Base-by-base conservation (phyloP, 2,888 invertebrate species). In the Baccha elongata region DNA sequence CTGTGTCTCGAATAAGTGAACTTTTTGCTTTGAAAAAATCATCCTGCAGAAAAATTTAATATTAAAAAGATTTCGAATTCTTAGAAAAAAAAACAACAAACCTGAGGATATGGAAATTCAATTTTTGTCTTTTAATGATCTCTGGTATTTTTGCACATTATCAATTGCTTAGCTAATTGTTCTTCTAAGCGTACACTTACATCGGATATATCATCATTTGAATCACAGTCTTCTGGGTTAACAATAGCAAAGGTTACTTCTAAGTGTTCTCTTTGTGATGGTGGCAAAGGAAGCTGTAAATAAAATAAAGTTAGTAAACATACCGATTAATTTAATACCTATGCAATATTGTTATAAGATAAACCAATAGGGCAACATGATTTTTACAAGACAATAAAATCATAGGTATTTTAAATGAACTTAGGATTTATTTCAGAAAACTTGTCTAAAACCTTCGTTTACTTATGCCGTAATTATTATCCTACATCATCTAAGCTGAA, bases 111-210 rank as follows among this genome's bases (percentile, higher is more conserved):
- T 0, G 98, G 98, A 89, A 99, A 97, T 88, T 98, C 98, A 87
- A 96, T 95, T 88, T 95, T 96, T 10, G 96, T 95, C 87, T 95
- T 95, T 88, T 96, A 96, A 89, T 98, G 97, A 90, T 97, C 96
- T 69, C 96, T 91, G 71, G 97, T 98, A 58, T 94, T 93, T 75
- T 95, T 92, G 89, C 98, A 97, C 92, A 96, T 94, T 92, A 95
- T 95, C 32, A 96, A 91, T 89, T 97, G 97, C 80, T 93, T 93
- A 13, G 94, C 92, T 48, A 99, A 92, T 89, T 98, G 98, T 64
- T 93, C 92, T 88, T 97, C 95, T 13, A 99, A 92, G 60, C 96
- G 94, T 5, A 94, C 91, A 87, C 97, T 96, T 68, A 90, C 89
- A 58, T 90, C 91, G 8, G 90, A 90, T 11, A 92, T 92, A 42